phyloP scores from a whole-genome alignment of 2,797 vertebrate genomes.

The Gambusia yucatana region DNA sequence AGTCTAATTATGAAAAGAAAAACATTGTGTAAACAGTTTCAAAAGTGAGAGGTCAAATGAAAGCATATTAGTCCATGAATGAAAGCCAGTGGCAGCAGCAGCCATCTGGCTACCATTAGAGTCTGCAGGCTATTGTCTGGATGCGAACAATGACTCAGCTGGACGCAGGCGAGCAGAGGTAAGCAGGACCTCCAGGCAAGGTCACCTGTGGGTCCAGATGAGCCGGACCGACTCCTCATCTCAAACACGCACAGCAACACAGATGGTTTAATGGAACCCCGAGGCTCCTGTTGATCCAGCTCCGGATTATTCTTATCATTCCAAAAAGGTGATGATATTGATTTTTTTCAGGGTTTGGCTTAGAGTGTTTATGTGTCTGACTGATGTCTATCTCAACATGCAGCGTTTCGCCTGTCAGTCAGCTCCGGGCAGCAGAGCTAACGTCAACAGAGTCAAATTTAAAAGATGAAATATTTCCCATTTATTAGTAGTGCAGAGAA shows the following conservation, averaged over 20 bases:
- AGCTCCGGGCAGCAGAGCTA: conserved; percentile 25
- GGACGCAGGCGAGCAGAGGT: conserved; percentile 48
- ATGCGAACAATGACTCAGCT: conserved; percentile 59
- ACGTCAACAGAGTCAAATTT: not conserved
- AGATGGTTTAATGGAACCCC: conserved; percentile 44
- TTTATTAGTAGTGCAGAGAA: not conserved
- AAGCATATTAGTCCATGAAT: conserved; percentile 24
- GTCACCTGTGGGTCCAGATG: conserved; percentile 42
- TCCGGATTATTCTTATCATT: conserved; percentile 70
- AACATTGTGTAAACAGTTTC: not conserved
- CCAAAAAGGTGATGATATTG: conserved; percentile 70
- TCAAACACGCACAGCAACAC: conserved; percentile 4
- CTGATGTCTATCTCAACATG: conserved; percentile 58
- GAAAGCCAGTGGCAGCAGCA: conserved; percentile 29
- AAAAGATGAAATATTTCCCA: conserved; percentile 13
- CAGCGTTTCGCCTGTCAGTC: conserved; percentile 54
- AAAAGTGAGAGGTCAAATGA: conserved; percentile 50
- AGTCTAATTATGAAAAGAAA: not conserved
- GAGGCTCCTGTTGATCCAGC: conserved; percentile 56
- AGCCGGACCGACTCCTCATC: conserved; percentile 2
- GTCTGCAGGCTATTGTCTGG: conserved; percentile 59
- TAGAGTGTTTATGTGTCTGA: conserved; percentile 44
- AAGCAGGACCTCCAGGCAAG: conserved; percentile 57
- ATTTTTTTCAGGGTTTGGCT: conserved; percentile 47
- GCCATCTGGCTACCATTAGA: conserved; percentile 54